Evolutionary conservation across 1,140 invertebrate species (phyloP), one percentile per base, ranked within the genome.

Genomic region (Cheumatopsyche charites): DNA sequence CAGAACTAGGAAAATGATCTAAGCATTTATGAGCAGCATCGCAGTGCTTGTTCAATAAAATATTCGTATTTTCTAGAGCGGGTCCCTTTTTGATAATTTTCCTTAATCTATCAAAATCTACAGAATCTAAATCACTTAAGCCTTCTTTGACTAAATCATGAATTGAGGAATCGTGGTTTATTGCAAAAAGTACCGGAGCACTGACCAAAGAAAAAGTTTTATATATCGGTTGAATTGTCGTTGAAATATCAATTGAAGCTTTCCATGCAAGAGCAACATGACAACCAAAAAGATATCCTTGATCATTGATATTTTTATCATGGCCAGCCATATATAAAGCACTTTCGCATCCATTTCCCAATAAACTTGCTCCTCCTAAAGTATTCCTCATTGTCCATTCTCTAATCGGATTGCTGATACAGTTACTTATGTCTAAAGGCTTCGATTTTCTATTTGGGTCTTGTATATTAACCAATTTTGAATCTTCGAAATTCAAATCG

Each of bases 241-340:
- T 72, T 71, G 82, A 86, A 21, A 90, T 77, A 77, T 90, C 89
- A 5, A 86, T 80, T 75, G 85, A 88, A 25, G 89, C 89, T 86
- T 95, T 93, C 88, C 92, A 93, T 68, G 92, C 91, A 58, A 94
- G 84, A 36, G 92, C 92, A 11, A 95, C 85, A 81, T 95, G 90
- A 80, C 91, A 90, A 13, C 94, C 94, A 85, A 96, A 95, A 72
- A 90, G 84, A 78, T 90, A 93, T 0, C 92, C 94, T 68, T 87
- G 84, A 52, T 88, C 82, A 77, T 90, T 88, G 1, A 88, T 80
- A 21, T 87, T 85, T 62, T 86, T 79, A 45, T 82, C 83, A 78
- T 95, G 92, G 36, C 88, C 89, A 13, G 90, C 92, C n/a, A 96
- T 80, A 77, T 90, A 87, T 77, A 96, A 82, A 0, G 92, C 90